phyloP scores from a whole-genome alignment of 1,140 invertebrate species.

The Fopius arisanus region DNA sequence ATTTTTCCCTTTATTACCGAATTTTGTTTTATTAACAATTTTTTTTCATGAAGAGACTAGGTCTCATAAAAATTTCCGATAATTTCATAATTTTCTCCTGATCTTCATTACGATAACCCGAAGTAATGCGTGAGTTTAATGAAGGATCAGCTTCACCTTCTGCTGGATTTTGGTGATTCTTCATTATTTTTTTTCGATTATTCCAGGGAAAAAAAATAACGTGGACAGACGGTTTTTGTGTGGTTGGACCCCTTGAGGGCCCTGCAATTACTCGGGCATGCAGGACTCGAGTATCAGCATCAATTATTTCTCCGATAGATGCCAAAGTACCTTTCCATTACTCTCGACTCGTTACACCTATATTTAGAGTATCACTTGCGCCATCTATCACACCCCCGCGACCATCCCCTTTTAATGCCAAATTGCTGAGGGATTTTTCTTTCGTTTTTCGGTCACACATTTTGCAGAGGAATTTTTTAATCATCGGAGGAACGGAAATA shows the following conservation, averaged over 20 bases:
- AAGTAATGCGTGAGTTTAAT: constrained; percentile 19
- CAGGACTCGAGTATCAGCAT: constrained; percentile 32
- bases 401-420: constrained; percentile 40
- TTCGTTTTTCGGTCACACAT: constrained; percentile 1
- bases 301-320: constrained; percentile 46
- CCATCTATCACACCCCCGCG: constrained; percentile 43
- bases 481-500: constrained; percentile 20
- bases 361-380: constrained; percentile 37
- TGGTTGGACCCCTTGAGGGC: constrained; percentile 36
- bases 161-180: neutral
- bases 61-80: too few species aligned
- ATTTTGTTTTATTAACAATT: too few species aligned
- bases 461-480: constrained; percentile 38
- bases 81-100: too few species aligned
- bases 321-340: constrained; percentile 7
- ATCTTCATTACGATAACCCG: neutral
- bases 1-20: too few species aligned
- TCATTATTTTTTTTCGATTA: neutral
- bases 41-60: too few species aligned
- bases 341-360: constrained; percentile 1
- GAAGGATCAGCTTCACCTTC: constrained; percentile 9
- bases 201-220: neutral
- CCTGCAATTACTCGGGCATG: constrained; percentile 40
- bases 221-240: constrained; percentile 18
- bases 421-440: constrained; percentile 8